These are phyloP conservation scores for Oxystoma pomonae DNA, from an alignment of 2,888 invertebrate species.

Conservation along the genomic window DNA sequence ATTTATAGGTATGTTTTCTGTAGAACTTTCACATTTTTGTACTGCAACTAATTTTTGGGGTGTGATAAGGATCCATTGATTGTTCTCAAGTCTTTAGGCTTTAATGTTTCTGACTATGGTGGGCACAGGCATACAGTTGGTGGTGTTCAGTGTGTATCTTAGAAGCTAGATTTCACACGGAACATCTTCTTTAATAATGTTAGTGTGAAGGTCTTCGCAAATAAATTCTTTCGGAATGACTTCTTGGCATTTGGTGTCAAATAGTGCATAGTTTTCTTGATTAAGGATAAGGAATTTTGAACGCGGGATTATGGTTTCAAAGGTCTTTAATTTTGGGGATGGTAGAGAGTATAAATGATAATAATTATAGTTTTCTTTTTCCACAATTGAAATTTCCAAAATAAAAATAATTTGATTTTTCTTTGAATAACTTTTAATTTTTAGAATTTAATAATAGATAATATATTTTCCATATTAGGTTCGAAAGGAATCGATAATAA, in stretches of 20 bases:
- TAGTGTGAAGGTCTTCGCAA: not conserved
- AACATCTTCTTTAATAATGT: not conserved
- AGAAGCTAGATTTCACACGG: not conserved
- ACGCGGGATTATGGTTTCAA: constrained; percentile 1
- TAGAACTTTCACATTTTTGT: constrained; percentile 2
- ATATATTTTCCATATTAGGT: constrained; percentile 12
- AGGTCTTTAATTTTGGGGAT: not conserved
- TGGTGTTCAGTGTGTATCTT: not conserved
- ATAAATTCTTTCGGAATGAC: constrained; percentile 4
- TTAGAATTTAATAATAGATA: constrained; percentile 17
- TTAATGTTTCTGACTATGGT: not conserved
- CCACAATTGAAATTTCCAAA: constrained; percentile 16
- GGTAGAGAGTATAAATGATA: constrained; percentile 15
- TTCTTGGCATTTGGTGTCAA: constrained; percentile 5
- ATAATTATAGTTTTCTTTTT: constrained; percentile 15
- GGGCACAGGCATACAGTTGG: not conserved
- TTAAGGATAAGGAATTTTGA: constrained; percentile 15
- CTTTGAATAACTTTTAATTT: constrained; percentile 20
- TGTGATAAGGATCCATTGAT: not conserved
- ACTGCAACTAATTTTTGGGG: constrained; percentile 2
- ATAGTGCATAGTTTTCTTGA: constrained; percentile 5
- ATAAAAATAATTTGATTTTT: constrained; percentile 15
- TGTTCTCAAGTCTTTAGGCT: not conserved
- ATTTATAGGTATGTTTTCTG: not conserved
- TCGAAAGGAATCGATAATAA: constrained; percentile 10